Evolutionary conservation across 2,797 vertebrate genomes (phyloP), one percentile per base, ranked within the genome.

Genomic region (Telmatherina bonti): DNA sequence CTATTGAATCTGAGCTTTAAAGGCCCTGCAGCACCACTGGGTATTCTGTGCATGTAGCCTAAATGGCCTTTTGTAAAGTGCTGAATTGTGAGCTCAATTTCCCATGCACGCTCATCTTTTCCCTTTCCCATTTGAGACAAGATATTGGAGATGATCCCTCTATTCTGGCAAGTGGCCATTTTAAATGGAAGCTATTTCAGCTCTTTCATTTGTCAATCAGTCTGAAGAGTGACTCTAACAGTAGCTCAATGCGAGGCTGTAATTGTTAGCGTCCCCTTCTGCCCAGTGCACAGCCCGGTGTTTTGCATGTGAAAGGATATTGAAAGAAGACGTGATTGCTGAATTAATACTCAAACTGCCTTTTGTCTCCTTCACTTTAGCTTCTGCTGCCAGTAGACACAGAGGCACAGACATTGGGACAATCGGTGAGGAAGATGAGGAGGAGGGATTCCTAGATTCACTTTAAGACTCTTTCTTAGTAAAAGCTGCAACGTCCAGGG

Each of bases 171-270:
- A 91, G 88, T 78, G 79, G 76, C 79, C 75, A 61, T 91, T 93
- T 88, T 89, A 90, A 93, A 91, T 87, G 84, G 90, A 89, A 85
- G 83, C 91, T 86, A 86, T 93, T 92, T 93, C 83, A 72, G 82
- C 86, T 78, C 89, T 93, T 95, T 94, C 90, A 92, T 93, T 90
- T 90, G 87, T 90, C 89, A 89, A 82, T 90, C 92, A 93, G 88
- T 62, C 75, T 86, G 83, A 88, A 89, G 90, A 88, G 90, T 83
- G 85, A 78, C 83, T 83, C 88, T 91, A 52, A 85, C 24, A 63
- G 76, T 70, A 69, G 74, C 85, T 88, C 84, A 74, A 76, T 84
- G 88, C 77, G 83, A 84, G 82, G 72, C 88, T 71, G 91, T 93
- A 93, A 93, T 93, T 93, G 91, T 93, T 83, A 74, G 81, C 66